Evolutionary conservation across 2,888 invertebrate species (phyloP).

Genomic region (Gryllus longicercus): DNA sequence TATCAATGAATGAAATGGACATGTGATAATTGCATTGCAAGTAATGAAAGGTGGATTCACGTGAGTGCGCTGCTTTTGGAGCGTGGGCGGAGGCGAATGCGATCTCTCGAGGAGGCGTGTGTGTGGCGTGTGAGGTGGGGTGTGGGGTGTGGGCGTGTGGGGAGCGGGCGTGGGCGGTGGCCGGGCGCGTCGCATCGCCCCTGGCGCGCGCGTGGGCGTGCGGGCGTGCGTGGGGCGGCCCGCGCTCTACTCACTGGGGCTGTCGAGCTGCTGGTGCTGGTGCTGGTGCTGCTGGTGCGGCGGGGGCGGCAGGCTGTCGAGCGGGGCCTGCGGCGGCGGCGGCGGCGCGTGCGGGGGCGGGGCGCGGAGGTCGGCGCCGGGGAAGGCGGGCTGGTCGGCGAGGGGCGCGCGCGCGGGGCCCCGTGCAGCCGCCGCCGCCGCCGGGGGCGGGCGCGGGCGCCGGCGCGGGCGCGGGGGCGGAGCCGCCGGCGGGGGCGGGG

Average conservation of each 20-base stretch:
- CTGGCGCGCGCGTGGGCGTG: not conserved
- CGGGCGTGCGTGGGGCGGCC: not conserved
- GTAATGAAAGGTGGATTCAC: too few species aligned
- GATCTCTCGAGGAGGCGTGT: too few species aligned
- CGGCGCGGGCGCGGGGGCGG: constrained; percentile 20
- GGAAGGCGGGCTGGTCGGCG: constrained; percentile 26
- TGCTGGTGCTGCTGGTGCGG: constrained; percentile 11
- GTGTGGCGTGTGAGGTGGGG: too few species aligned
- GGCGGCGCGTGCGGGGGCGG: not conserved
- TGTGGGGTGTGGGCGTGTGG: too few species aligned
- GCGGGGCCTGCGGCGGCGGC: not conserved
- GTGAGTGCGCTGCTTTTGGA: too few species aligned
- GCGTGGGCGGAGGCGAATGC: too few species aligned
- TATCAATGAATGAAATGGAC: too few species aligned
- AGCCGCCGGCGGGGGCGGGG: not conserved
- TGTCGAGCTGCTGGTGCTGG: not conserved
- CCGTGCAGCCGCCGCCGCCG: constrained; percentile 40
- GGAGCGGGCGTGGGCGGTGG: too few species aligned
- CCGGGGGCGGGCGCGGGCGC: not conserved
- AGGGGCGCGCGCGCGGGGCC: constrained; percentile 30
- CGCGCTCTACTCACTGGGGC: not conserved
- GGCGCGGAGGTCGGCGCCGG: constrained; percentile 19
- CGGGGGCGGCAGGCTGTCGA: constrained; percentile 21
- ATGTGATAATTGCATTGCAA: too few species aligned
- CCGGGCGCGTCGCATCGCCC: too few species aligned